These are phyloP conservation scores for Ammospiza caudacuta DNA, from an alignment of 2,113 vertebrate genomes.

Conservation along the genomic window DNA sequence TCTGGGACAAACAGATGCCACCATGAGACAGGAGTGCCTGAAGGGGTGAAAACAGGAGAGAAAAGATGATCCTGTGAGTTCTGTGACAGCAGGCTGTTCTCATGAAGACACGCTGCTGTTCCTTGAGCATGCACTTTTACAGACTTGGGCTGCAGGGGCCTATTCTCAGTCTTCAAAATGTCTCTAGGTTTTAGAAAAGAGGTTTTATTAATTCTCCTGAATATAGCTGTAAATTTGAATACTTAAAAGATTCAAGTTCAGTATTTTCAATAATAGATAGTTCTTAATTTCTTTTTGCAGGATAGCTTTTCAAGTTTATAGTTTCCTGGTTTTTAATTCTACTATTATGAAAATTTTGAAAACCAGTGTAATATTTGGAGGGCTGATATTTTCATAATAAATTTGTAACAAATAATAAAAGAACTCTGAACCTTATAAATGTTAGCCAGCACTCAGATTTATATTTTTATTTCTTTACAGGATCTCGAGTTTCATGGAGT, in stretches of 20 bases:
- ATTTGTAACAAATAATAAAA: not conserved
- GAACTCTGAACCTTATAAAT: not conserved
- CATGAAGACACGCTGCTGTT: not conserved
- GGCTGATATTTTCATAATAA: not conserved
- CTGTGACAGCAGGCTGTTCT: not conserved
- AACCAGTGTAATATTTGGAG: not conserved
- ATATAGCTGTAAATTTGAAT: not conserved
- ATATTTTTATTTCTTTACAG: constrained; percentile 71
- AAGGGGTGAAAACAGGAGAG: not conserved
- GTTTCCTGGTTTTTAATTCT: not conserved
- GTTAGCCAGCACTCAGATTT: not conserved
- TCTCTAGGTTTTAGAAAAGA: not conserved
- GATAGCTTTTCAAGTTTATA: not conserved
- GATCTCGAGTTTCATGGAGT: constrained; percentile 98
- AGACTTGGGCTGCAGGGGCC: not conserved
- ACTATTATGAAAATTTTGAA: not conserved
- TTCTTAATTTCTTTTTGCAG: not conserved
- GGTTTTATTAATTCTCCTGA: not conserved
- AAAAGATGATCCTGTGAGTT: not conserved
- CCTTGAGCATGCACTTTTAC: not conserved
- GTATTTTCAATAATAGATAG: not conserved
- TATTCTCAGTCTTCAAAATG: not conserved
- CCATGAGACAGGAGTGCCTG: accelerated
- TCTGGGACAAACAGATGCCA: not conserved
- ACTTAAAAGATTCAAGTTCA: not conserved